Base-by-base conservation (phyloP, 2,888 invertebrate genomes). In the Caradrina clavipalpis region DNA sequence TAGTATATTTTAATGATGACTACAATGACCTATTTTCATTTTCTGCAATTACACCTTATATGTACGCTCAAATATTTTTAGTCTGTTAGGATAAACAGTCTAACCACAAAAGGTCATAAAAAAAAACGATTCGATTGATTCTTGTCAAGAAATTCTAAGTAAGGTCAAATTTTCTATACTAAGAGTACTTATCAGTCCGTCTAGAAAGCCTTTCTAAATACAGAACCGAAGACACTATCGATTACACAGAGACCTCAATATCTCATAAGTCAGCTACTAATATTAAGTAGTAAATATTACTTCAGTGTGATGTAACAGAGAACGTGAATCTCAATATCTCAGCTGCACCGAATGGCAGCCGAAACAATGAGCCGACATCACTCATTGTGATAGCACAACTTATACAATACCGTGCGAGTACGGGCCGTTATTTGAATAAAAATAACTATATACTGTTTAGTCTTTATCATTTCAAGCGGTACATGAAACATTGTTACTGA, bases 331-430 rank as follows among this genome's bases (percentile, higher is more conserved):
- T 81, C 55, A 67, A 68, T 61, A 74, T 51, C 55, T 26, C 68
- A 64, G 54, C 26, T 62, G 57, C 51, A 64, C 42, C 55, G 2
- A 51, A 39, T 7, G 26, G 31, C 49, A 26, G 66, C 72, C 53
- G 26, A 83, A 70, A 84, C 84, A 84, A 84, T 85, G 71, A 64
- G 42, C 19, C 17, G 15, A 21, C 50, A 26, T 31, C 51, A 51
- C 57, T 69, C 67, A 80, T 83, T 81, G 70, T 78, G 78, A 83
- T 69, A 66, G 51, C 58, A 56, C 68, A 76, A 73, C 58, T 31
- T 61, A 63, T 72, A 77, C 80, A 82, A 69, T 73, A 49, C 55
- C n/a, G 2, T 10, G 47, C 31, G 54, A 19, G 19, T 50, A 39
- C 21, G 21, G 11, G 10, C 17, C 21, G n/a, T 51, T 60, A 64